Evolutionary conservation across 2,113 vertebrate genomes (phyloP).

Genomic region (Bothrops jararaca): DNA sequence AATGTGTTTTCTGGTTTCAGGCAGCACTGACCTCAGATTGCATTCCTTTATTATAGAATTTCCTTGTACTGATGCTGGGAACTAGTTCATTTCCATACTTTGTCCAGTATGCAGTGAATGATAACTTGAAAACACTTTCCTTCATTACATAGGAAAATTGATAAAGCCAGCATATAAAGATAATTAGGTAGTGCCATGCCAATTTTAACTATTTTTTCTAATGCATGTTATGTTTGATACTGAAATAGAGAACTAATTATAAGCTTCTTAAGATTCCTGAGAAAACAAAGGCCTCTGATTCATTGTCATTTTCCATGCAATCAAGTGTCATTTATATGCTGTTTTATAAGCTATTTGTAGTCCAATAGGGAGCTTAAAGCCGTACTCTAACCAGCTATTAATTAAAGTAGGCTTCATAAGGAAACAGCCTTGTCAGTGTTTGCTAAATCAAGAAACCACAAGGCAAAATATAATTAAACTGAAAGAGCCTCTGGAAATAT

Average conservation of each 20-base stretch:
- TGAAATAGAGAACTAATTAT: neutral
- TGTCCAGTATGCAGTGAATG: neutral
- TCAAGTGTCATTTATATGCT: neutral
- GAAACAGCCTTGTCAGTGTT: constrained; percentile 19
- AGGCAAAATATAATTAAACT: constrained; percentile 19
- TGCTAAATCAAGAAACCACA: constrained; percentile 14
- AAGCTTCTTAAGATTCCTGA: constrained; percentile 1
- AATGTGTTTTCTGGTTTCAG: neutral
- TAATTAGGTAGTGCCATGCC: neutral
- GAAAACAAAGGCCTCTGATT: constrained; percentile 10
- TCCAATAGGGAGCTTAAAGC: neutral
- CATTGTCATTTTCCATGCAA: neutral
- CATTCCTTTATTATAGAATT: neutral
- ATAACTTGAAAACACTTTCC: neutral
- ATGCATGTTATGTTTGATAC: neutral
- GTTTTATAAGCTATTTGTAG: neutral
- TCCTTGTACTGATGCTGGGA: neutral
- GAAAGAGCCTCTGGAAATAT: constrained; percentile 6
- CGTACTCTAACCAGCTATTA: constrained; percentile 21
- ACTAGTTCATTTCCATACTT: neutral
- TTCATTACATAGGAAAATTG: neutral
- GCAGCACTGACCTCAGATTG: neutral
- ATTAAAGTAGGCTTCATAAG: neutral
- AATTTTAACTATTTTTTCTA: neutral
- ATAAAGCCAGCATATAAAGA: neutral